Evolutionary conservation across 2,797 vertebrate species (phyloP), one percentile per base, ranked within the genome.

Genomic region (Crypturellus tataupa): DNA sequence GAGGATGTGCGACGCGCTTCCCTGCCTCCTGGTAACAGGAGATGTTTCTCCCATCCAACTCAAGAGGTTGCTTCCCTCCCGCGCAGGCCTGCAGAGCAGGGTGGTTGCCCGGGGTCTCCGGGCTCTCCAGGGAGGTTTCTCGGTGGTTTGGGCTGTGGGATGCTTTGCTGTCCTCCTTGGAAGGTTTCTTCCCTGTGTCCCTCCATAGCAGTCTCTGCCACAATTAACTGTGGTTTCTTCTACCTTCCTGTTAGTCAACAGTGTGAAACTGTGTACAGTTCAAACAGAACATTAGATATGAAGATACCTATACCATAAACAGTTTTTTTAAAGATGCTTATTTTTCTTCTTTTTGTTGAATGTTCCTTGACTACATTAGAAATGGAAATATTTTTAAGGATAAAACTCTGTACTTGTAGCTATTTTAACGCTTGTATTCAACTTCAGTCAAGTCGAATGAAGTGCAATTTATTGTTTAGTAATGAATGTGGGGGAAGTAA

Each of bases 361-460:
- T 15, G 11, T 17, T 37, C 3, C 16, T 5, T 42, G 49, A 72
- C 25, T 68, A 14, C 31, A 9, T 70, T 44, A 46, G 21, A 62
- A 63, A 7, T 37, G 58, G 35, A 83, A 94, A 49, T 70, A 20
- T 10, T 2, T 3, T 6, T 35, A 47, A 89, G 46, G 18, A 3
- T 76, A 76, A 69, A 29, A 4, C 15, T 78, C 53, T 65, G 20
- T 77, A 23, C 27, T 7, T 73, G 8, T 16, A 49, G 31, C 37
- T 79, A 59, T 56, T 89, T 88, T 62, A 83, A 44, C 69, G 9
- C 21, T 49, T 86, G 23, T 37, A 47, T 80, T 82, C 58, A 67
- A 37, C 33, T 75, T 71, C 31, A 47, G 79, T 90, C 18, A 49
- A 49, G 47, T 47, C 21, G 46, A 47, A 47, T 47, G 21, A 47